These are phyloP conservation scores for Phlogophora meticulosa DNA, from an alignment of 2,888 invertebrate genomes.

Conservation along the genomic window DNA sequence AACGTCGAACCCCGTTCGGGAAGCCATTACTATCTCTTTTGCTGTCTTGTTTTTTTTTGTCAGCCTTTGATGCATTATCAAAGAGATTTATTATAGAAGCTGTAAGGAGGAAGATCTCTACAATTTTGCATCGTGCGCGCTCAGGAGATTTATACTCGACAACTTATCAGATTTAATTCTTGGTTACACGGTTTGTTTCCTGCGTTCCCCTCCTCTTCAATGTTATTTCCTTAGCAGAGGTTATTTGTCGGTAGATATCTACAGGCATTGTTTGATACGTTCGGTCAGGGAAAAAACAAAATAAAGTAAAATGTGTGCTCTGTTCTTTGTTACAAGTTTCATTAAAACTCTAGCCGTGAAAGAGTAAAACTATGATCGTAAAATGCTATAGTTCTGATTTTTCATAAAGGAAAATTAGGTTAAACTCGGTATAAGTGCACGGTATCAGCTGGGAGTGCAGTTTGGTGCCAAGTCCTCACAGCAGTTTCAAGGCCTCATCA, in stretches of 20 bases:
- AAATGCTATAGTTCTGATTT: slow-evolving; percentile 16
- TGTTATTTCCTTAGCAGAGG: slow-evolving; percentile 38
- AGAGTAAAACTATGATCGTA: slow-evolving; percentile 13
- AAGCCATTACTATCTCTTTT: slow-evolving; percentile 67
- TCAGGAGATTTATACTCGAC: slow-evolving; percentile 55
- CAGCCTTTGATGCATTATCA: slow-evolving; percentile 57
- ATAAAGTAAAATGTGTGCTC: neutral
- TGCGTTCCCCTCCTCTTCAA: slow-evolving; percentile 45
- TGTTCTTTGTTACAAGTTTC: slow-evolving; percentile 6
- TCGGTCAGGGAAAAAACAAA: slow-evolving; percentile 1
- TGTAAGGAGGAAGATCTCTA: slow-evolving; percentile 36
- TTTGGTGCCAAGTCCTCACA: slow-evolving; percentile 66
- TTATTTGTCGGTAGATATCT: slow-evolving; percentile 25
- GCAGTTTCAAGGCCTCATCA: slow-evolving; percentile 67
- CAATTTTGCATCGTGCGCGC: slow-evolving; percentile 57
- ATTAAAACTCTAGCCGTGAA: slow-evolving; percentile 30
- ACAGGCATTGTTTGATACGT: slow-evolving; percentile 10
- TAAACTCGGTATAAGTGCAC: slow-evolving; percentile 47
- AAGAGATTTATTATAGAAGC: slow-evolving; percentile 61
- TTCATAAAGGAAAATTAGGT: slow-evolving; percentile 56
- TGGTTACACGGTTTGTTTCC: slow-evolving; percentile 48
- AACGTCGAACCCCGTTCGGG: slow-evolving; percentile 51
- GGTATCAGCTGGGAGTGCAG: slow-evolving; percentile 56
- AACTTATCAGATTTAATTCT: slow-evolving; percentile 66
- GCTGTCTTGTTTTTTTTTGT: slow-evolving; percentile 62